Base-by-base conservation (phyloP, 2,888 invertebrate species). In the Fragum whitleyi region DNA sequence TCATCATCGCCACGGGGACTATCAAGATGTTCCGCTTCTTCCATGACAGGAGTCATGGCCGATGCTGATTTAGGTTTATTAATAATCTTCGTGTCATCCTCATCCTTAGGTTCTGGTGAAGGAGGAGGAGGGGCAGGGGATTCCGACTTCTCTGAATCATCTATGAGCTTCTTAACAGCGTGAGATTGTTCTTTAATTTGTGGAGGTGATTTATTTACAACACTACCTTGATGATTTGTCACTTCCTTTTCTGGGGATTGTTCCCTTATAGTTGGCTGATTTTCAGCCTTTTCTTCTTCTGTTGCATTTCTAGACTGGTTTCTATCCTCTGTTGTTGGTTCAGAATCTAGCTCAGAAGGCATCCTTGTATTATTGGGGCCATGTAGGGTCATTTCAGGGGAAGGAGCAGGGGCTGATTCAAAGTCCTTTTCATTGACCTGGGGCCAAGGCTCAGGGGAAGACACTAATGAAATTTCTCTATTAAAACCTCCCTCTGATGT, bases 61-160 rank as follows among this genome's bases (percentile, higher is more conserved):
- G 47, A 47, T 11, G 68, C 62, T 36, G 75, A 81, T 19, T 78
- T 70, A 21, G 79, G 70, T 62, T 81, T 81, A 53, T 78, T 81
- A 55, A 81, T 72, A 23, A 76, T 70, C 26, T 59, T 57, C 2
- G 65, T 65, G 19, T 84, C 77, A 39, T 67, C 69, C n/a, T 86
- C 81, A 51, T 90, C 88, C 65, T 88, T 89, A 7, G 86, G 83
- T 72, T 92, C 91, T 0, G 92, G 92, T 0, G 92, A 92, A 0
- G 92, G 92, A 11, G 92, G 92, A 1, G 92, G 92, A 2, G 92
- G 92, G 11, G 89, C 92, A 0, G 91, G 91, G 1, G 91, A 90
- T 74, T 89, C 89, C 11, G 77, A 80, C 69, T 88, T 88, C 7
- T 77, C 47, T 0, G 86, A 85, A n/a, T 83, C 82, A 39, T 80